These are phyloP conservation scores for Pedicia rivosa DNA, from an alignment of 2,888 invertebrate genomes.

Conservation along the genomic window DNA sequence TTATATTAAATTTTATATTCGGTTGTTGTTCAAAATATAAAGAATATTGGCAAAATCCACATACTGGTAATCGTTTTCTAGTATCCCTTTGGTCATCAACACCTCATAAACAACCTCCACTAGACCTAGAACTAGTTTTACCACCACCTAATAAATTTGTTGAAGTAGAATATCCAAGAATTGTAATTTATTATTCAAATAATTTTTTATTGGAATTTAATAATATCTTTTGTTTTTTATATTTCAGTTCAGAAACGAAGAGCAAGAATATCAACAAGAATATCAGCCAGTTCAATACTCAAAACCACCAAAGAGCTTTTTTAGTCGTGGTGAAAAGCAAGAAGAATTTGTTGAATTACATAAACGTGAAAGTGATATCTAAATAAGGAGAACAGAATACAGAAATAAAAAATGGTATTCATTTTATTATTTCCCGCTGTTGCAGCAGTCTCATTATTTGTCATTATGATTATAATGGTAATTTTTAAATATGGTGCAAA, in stretches of 20 bases:
- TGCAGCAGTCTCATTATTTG: slow-evolving; percentile 53
- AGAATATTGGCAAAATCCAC: slow-evolving; percentile 66
- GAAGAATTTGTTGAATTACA: slow-evolving; percentile 44
- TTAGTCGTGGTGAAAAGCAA: slow-evolving; percentile 15
- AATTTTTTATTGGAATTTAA: too few species aligned
- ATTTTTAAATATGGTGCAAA: slow-evolving; percentile 59
- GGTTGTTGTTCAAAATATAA: slow-evolving; percentile 69
- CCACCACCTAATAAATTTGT: neutral
- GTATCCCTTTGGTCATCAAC: slow-evolving; percentile 71
- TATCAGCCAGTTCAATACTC: slow-evolving; percentile 6
- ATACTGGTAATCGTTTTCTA: slow-evolving; percentile 74
- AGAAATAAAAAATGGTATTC: slow-evolving; percentile 39
- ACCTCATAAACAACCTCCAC: slow-evolving; percentile 65
- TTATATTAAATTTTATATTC: slow-evolving; percentile 60
- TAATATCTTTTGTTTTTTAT: too few species aligned
- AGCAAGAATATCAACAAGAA: slow-evolving; percentile 20
- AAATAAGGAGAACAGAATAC: slow-evolving; percentile 19
- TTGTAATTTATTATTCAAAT: neutral
- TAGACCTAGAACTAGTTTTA: slow-evolving; percentile 57
- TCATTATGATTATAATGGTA: slow-evolving; percentile 57
- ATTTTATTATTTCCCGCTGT: slow-evolving; percentile 65
- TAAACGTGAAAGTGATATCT: slow-evolving; percentile 70
- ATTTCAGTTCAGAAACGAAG: slow-evolving; percentile 11
- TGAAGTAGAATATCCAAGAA: neutral
- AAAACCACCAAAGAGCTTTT: slow-evolving; percentile 11